Evolutionary conservation across 2,113 vertebrate species (phyloP).

Genomic region (Bucco capensis): DNA sequence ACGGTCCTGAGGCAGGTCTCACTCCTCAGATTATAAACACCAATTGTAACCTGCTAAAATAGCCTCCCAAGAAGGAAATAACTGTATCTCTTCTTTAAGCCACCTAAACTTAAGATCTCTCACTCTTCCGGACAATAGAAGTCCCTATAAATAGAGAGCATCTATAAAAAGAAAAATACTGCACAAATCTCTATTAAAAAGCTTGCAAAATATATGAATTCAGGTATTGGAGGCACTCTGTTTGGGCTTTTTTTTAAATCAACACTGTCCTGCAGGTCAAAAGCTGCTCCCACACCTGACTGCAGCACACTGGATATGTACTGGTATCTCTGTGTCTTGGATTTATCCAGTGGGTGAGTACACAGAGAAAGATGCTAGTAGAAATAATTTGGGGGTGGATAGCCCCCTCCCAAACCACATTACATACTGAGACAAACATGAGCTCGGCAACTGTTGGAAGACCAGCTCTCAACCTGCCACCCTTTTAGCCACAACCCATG

Average conservation of each 20-base stretch:
- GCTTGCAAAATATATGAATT: not conserved
- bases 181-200: not conserved
- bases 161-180: not conserved
- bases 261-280: fast-evolving
- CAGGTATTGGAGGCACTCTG: not conserved
- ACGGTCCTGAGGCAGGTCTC: not conserved
- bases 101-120: not conserved
- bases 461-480: not conserved
- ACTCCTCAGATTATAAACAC: not conserved
- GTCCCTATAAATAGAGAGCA: not conserved
- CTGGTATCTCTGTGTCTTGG: not conserved
- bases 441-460: not conserved
- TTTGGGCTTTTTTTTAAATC: not conserved
- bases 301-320: fast-evolving
- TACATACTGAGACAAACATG: not conserved
- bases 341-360: fast-evolving
- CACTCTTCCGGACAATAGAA: not conserved
- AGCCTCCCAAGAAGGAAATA: not conserved
- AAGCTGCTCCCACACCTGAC: not conserved
- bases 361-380: not conserved
- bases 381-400: not conserved
- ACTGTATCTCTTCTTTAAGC: not conserved
- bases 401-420: not conserved
- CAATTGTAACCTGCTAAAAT: not conserved
- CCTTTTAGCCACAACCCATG: not conserved